Percentiles rank a stretch among this genome's conserved stretches.
phyloP scores from a whole-genome alignment of 2,113 vertebrate species.

The Planiliza haematocheilus region DNA sequence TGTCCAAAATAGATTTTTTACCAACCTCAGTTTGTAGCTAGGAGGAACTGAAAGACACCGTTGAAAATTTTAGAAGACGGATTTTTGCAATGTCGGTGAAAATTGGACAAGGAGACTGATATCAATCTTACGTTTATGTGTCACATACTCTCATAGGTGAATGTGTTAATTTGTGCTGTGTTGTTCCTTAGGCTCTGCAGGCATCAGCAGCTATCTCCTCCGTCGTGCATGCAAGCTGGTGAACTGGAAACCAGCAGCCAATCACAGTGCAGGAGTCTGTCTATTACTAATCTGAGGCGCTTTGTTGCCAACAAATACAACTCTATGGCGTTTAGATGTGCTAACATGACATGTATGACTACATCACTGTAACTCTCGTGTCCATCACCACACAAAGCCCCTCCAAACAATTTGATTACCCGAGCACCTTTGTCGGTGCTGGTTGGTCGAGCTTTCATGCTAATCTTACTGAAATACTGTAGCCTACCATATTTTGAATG shows the following conservation, averaged over 20 bases:
- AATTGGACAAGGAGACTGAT: not conserved
- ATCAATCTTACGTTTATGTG: not conserved
- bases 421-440: no score
- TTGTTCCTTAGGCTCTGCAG: not conserved
- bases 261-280: not conserved
- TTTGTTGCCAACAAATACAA: no score
- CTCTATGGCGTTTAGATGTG: no score
- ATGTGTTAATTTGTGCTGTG: not conserved
- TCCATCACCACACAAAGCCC: no score
- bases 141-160: not conserved
- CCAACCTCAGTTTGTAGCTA: no score
- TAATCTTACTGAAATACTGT: no score
- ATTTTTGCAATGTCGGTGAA: not conserved
- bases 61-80: not conserved
- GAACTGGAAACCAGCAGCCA: not conserved
- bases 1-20: not conserved
- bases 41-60: no score
- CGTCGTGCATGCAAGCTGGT: not conserved
- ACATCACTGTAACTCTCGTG: no score
- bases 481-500: not conserved
- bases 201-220: not conserved
- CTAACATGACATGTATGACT: no score
- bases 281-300: no score
- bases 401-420: no score
- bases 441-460: no score